phyloP scores from a whole-genome alignment of 1,140 invertebrate species.

The Anagrus nilaparvatae region DNA sequence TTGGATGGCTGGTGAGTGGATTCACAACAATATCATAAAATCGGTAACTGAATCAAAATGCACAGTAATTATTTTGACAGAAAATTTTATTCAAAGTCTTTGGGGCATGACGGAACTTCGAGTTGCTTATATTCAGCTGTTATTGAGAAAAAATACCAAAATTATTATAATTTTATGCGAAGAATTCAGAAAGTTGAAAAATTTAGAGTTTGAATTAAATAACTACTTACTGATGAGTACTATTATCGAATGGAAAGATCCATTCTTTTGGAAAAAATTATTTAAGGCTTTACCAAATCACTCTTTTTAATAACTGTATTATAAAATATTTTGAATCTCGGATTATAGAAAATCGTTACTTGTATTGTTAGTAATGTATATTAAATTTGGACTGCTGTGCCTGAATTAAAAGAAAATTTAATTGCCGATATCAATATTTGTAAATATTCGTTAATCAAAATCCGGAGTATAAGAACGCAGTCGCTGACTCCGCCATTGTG shows the following conservation, averaged over 20 bases:
- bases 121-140: conserved; percentile 63
- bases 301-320: too few relatives aligned
- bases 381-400: too few relatives aligned
- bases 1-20: conserved; percentile 66
- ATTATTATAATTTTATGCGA: conserved; percentile 71
- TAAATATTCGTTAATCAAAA: too few relatives aligned
- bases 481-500: too few relatives aligned
- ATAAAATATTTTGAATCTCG: too few relatives aligned
- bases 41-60: conserved; percentile 67
- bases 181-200: conserved; percentile 53
- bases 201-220: conserved; percentile 63
- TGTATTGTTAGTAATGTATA: too few relatives aligned
- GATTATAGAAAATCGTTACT: too few relatives aligned
- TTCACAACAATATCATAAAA: too few relatives aligned
- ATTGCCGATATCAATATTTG: too few relatives aligned
- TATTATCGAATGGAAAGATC: conserved; percentile 72
- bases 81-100: conserved; percentile 68
- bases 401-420: too few relatives aligned
- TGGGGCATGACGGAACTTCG: conserved; percentile 84
- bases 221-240: conserved; percentile 78
- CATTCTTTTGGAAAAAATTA: conserved; percentile 79
- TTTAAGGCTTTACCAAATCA: conserved; percentile 59
- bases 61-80: conserved; percentile 74
- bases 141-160: conserved; percentile 58
- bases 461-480: too few relatives aligned